Evolutionary conservation across 1,140 invertebrate species (phyloP).

Genomic region (Aleiodes sp.): DNA sequence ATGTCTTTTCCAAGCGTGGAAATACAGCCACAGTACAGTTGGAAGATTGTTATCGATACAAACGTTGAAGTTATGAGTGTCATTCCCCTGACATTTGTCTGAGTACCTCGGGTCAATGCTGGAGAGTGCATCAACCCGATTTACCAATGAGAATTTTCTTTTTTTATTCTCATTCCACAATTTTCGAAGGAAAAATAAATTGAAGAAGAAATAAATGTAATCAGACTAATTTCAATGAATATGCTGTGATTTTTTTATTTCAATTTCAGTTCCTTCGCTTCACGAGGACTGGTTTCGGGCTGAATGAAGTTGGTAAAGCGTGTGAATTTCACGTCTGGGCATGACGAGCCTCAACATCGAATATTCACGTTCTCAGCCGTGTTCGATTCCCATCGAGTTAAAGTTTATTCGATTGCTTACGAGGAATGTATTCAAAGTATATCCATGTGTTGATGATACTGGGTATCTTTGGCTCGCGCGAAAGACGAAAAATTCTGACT

Average conservation of each 20-base stretch:
- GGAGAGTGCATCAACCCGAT: neutral
- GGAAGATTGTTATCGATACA: neutral
- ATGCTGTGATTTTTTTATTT: neutral
- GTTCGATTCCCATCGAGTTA: conserved; percentile 13
- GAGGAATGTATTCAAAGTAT: neutral
- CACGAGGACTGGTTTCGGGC: neutral
- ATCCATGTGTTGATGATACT: neutral
- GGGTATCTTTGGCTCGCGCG: neutral
- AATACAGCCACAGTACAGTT: neutral
- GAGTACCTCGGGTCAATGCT: neutral
- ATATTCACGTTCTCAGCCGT: neutral
- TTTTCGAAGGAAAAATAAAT: too few relatives aligned
- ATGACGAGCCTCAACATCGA: neutral
- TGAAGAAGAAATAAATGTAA: too few relatives aligned
- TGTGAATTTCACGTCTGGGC: neutral
- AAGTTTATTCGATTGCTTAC: conserved; percentile 20
- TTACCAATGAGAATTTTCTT: too few relatives aligned
- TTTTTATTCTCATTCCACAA: too few relatives aligned
- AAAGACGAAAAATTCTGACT: too few relatives aligned
- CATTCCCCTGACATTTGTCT: neutral
- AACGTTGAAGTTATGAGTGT: neutral
- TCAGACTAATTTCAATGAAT: too few relatives aligned
- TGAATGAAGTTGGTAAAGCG: conserved; percentile 14
- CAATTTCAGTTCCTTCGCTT: neutral
- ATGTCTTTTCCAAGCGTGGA: neutral